phyloP scores from a whole-genome alignment of 1,140 invertebrate species.

The Caenorhabditis latens region DNA sequence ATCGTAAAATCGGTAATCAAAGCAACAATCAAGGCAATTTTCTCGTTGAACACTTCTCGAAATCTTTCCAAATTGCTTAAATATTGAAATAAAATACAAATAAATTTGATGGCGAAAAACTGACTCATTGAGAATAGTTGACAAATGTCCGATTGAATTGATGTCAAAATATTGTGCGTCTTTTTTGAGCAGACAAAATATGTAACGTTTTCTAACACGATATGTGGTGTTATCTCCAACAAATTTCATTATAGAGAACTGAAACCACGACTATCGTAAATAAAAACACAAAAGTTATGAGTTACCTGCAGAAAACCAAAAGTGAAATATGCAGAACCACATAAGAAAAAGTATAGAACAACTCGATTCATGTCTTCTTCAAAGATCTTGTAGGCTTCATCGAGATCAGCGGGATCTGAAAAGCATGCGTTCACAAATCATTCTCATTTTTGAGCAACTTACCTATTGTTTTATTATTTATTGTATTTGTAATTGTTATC shows the following conservation, averaged over 20 bases:
- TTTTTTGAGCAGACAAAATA: constrained; percentile 83
- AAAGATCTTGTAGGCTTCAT: constrained; percentile 66
- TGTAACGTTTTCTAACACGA: constrained; percentile 37
- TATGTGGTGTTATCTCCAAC: constrained; percentile 13
- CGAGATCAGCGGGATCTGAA: constrained; percentile 65
- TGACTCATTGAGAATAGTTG: constrained; percentile 89
- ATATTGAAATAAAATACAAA: neutral
- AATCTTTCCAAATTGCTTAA: constrained; percentile 87
- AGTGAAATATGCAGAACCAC: neutral
- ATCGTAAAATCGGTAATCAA: constrained; percentile 68
- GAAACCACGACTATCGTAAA: neutral
- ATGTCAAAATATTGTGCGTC: constrained; percentile 92
- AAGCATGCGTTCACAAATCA: neutral
- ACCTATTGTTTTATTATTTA: constrained; percentile 59
- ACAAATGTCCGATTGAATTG: constrained; percentile 88
- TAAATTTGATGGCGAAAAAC: constrained; percentile 77
- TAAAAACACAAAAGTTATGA: neutral
- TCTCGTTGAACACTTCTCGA: constrained; percentile 90
- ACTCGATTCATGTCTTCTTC: constrained; percentile 40
- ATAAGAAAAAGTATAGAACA: neutral
- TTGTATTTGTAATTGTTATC: constrained; percentile 64
- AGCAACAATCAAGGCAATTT: constrained; percentile 86
- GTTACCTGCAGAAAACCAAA: constrained; percentile 4
- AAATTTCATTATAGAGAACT: neutral
- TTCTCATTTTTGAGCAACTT: neutral